These are phyloP conservation scores for Limnodromus scolopaceus DNA, from an alignment of 2,797 vertebrate species.

Conservation along the genomic window DNA sequence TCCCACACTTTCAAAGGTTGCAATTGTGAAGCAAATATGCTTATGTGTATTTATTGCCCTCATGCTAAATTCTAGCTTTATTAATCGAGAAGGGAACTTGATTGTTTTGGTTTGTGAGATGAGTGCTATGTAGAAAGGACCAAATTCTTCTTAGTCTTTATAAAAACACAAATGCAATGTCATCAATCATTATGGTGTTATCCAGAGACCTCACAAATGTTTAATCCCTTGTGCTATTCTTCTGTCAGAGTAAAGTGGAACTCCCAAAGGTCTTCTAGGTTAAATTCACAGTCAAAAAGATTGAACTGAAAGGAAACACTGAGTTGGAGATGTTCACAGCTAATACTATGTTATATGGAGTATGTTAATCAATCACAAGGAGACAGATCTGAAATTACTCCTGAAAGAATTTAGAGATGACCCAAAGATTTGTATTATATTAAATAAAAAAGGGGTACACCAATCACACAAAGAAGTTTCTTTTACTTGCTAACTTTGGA, in stretches of 20 bases:
- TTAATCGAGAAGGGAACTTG: neutral
- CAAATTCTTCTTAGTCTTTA: neutral
- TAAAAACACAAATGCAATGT: neutral
- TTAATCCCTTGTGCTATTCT: neutral
- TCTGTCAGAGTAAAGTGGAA: neutral
- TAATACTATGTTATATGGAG: neutral
- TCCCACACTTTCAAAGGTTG: neutral
- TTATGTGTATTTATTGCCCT: neutral
- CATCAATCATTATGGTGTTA: neutral
- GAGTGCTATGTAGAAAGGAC: neutral
- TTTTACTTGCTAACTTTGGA: neutral
- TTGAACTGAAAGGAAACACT: neutral
- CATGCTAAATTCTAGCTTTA: neutral
- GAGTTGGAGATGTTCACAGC: neutral
- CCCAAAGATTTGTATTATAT: neutral
- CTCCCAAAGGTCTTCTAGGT: neutral
- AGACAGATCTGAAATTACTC: neutral
- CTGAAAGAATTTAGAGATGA: neutral
- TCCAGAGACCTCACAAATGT: neutral
- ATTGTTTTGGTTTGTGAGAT: neutral
- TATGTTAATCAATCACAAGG: neutral
- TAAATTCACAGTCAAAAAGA: neutral
- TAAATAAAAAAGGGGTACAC: neutral
- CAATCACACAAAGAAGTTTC: fast-evolving
- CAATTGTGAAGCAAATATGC: neutral